phyloP scores from a whole-genome alignment of 2,113 vertebrate genomes.

The Tricholaema leucomelas region DNA sequence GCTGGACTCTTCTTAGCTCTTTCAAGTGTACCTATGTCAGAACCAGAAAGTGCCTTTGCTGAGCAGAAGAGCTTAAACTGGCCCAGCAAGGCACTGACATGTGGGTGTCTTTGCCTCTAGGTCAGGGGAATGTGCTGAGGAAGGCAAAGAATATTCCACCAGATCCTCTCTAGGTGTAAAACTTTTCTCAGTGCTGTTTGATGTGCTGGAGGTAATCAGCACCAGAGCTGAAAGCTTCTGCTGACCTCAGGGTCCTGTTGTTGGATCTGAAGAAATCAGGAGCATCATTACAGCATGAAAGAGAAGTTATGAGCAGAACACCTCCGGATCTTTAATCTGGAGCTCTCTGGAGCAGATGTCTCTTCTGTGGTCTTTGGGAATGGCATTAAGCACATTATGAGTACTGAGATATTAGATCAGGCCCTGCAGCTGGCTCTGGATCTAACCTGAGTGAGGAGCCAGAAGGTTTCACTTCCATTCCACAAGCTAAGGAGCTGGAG shows the following conservation, averaged over 20 bases:
- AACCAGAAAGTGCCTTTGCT: not conserved
- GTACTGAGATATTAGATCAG: not conserved
- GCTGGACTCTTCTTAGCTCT: not conserved
- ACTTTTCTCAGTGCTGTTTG: not conserved
- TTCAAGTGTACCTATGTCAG: not conserved
- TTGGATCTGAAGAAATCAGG: not conserved
- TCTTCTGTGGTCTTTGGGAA: not conserved
- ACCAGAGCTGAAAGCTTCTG: not conserved
- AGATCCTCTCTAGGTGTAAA: not conserved
- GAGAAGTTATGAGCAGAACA: not conserved
- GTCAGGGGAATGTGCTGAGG: not conserved
- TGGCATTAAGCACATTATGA: not conserved
- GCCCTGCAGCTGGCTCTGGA: not conserved
- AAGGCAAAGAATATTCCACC: not conserved
- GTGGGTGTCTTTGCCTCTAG: not conserved
- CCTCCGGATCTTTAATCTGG: not conserved
- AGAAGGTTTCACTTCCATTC: not conserved
- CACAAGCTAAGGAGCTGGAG: not conserved
- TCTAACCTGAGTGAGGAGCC: not conserved
- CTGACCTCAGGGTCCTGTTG: not conserved
- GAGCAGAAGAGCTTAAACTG: not conserved
- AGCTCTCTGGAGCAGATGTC: not conserved
- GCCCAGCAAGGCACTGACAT: rapidly evolving
- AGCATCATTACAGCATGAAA: not conserved
- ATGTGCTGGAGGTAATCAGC: not conserved